These are phyloP conservation scores for Glaucidium brasilianum DNA, from an alignment of 2,113 vertebrate genomes.

Conservation along the genomic window DNA sequence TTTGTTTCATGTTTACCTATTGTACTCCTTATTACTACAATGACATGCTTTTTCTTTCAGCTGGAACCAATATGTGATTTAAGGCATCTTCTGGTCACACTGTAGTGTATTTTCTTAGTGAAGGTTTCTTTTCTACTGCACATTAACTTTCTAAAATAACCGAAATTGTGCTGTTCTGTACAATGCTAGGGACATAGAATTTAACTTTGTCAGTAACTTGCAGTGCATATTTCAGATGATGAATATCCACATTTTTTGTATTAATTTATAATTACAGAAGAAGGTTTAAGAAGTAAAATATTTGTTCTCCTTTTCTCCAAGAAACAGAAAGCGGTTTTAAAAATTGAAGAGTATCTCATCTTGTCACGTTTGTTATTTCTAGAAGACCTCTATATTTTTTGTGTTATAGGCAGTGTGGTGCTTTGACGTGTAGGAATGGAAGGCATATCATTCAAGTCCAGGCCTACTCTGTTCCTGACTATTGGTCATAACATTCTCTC, in stretches of 20 bases:
- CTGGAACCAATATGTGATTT: neutral
- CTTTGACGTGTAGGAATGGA: neutral
- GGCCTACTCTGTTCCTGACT: neutral
- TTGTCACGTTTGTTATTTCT: neutral
- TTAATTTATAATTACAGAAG: neutral
- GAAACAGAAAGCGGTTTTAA: neutral
- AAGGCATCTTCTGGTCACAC: neutral
- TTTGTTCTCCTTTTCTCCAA: neutral
- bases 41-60: neutral
- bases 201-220: neutral
- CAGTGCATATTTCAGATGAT: neutral
- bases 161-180: neutral
- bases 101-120: neutral
- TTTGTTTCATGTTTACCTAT: neutral
- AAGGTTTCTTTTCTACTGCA: neutral
- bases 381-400: neutral
- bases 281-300: conserved; percentile 15
- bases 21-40: neutral
- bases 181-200: neutral
- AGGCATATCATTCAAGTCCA: neutral
- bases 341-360: neutral
- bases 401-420: neutral
- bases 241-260: conserved; percentile 16
- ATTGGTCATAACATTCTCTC: neutral
- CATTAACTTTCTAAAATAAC: neutral